Evolutionary conservation across 92 coral and sea anemone genomes (phyloP).

Genomic region (Zoanthus sansibaricus): DNA sequence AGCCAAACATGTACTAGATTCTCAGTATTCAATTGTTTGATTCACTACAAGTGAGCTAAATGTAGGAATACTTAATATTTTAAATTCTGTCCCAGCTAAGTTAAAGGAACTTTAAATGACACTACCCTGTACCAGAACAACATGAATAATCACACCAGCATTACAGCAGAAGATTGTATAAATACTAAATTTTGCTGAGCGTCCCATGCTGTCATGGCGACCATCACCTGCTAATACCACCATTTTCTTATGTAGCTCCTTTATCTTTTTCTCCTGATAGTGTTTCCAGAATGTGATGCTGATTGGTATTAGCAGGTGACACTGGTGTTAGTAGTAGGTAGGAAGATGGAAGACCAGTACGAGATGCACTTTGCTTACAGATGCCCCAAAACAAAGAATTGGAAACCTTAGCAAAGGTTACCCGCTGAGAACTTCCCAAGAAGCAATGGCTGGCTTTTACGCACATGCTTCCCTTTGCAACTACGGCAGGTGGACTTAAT

Average conservation of each 20-base stretch:
- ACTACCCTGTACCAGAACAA: conserved; percentile 58
- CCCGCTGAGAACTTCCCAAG: conserved; percentile 58
- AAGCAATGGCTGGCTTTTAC: conserved; percentile 56
- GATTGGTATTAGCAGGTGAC: conserved; percentile 45
- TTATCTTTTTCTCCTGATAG: conserved; percentile 37
- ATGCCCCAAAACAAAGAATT: conserved; percentile 57
- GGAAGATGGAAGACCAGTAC: conserved; percentile 39
- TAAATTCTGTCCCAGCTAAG: not conserved
- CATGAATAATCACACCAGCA: conserved; percentile 33
- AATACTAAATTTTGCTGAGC: conserved; percentile 59
- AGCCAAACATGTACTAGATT: too few relatives aligned
- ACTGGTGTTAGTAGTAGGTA: conserved; percentile 48
- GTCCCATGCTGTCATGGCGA: conserved; percentile 57
- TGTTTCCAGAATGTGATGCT: conserved; percentile 51
- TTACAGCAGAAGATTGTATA: conserved; percentile 58
- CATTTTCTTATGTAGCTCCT: conserved; percentile 30
- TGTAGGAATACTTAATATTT: not conserved
- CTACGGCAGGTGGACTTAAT: conserved; percentile 32
- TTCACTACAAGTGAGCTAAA: not conserved
- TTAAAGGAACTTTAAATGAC: not conserved
- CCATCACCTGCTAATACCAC: conserved; percentile 57
- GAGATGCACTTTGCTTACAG: conserved; percentile 33
- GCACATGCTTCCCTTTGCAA: conserved; percentile 21
- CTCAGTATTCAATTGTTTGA: too few relatives aligned
- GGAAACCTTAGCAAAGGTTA: conserved; percentile 60